Conservation (phyloP, 2,797 vertebrate genomes). For the Brachyrhaphis roseni region DNA sequence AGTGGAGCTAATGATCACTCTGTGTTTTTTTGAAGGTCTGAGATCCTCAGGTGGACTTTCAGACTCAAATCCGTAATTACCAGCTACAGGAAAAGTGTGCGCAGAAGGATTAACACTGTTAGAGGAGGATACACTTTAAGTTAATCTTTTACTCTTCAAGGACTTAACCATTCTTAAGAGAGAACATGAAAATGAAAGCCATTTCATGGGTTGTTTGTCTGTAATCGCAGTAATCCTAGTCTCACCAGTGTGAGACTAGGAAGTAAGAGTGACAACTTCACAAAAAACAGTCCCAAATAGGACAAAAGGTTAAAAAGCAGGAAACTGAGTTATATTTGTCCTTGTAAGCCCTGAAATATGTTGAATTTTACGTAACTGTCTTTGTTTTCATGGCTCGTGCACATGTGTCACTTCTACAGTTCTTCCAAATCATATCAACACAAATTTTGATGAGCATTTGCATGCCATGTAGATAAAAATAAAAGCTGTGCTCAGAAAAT, state of each 20-base stretch:
- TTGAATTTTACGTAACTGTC: not conserved
- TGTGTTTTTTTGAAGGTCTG: not conserved
- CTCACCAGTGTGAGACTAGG: not conserved
- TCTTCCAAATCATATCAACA: not conserved
- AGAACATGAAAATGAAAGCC: not conserved
- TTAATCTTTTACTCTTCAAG: conserved; percentile 1
- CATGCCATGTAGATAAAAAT: not conserved
- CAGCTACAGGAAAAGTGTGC: not conserved
- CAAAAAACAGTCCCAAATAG: not conserved
- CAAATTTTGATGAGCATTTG: not conserved
- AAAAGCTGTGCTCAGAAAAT: not conserved
- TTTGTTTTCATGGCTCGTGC: not conserved
- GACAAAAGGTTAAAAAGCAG: not conserved
- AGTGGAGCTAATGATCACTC: conserved; percentile 42
- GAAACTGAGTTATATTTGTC: not conserved
- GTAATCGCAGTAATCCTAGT: not conserved
- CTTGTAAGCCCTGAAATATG: not conserved
- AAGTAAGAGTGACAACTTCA: not conserved
- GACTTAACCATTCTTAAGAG: not conserved
- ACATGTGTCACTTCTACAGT: not conserved
- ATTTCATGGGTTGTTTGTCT: not conserved
- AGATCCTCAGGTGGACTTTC: not conserved
- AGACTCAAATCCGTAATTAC: conserved; percentile 9
- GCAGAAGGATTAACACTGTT: conserved; percentile 5
- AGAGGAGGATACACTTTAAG: not conserved